Conservation (phyloP, 92 coral and sea anemone genomes). For the Porites rus region DNA sequence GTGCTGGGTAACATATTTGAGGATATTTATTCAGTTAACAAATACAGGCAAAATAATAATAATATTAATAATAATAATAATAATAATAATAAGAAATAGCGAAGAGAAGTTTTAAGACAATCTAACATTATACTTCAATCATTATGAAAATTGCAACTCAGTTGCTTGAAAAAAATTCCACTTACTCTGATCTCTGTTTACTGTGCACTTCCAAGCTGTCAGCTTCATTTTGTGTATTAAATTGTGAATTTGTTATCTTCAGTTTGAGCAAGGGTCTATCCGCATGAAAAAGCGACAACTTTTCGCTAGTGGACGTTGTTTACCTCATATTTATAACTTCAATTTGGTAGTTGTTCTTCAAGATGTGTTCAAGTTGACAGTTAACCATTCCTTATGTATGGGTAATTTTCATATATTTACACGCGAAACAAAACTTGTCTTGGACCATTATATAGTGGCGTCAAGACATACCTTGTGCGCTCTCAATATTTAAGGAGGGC, state of each 20-base stretch:
- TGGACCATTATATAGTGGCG: constrained; percentile 7
- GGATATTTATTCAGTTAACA: too few relatives aligned
- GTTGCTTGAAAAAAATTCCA: not conserved
- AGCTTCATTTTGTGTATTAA: not conserved
- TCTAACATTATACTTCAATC: too few relatives aligned
- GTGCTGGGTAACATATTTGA: too few relatives aligned
- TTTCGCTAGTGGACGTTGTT: constrained; percentile 17
- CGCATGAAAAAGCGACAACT: not conserved
- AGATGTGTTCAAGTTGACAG: constrained; percentile 10
- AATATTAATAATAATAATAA: too few relatives aligned
- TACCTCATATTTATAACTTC: constrained; percentile 12
- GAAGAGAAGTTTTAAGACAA: too few relatives aligned
- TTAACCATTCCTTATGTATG: constrained; percentile 14
- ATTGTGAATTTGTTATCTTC: not conserved
- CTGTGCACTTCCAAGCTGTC: not conserved
- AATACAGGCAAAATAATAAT: too few relatives aligned
- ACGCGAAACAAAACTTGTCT: not conserved
- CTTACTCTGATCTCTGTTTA: not conserved
- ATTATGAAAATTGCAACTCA: too few relatives aligned
- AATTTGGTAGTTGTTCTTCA: not conserved
- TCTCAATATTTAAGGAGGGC: constrained; percentile 20
- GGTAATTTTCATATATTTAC: constrained; percentile 20
- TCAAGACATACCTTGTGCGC: constrained; percentile 9
- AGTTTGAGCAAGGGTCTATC: constrained; percentile 2
- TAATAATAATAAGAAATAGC: too few relatives aligned